Evolutionary conservation across 2,797 vertebrate genomes (phyloP), one percentile per base, ranked within the genome.

Genomic region (Psittacula derbiana): DNA sequence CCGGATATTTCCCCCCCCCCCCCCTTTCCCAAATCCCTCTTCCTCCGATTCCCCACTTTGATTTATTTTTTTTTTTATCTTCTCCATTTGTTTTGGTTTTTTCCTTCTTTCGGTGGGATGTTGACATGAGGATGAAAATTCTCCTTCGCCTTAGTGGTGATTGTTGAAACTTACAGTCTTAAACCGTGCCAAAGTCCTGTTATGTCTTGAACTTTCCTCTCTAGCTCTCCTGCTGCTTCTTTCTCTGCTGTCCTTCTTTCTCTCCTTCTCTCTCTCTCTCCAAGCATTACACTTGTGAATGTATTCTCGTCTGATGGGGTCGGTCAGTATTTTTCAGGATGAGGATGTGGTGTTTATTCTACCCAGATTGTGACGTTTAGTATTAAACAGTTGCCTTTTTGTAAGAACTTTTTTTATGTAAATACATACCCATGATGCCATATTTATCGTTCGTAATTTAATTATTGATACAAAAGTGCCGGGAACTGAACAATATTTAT

Each of bases 361-460:
- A 98, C 98, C 98, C 98, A 98, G 98, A 99, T 99, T 99, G 99
- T 99, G 99, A 99, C 97, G 98, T 99, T 99, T 98, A 99, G 99
- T 99, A 99, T 98, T 58, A 58, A 97, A 98, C 98, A 98, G 98
- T 99, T 99, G 99, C 99, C 99, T 99, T 99, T 97, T 99, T 99
- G 99, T 99, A 99, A 99, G 98, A 99, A 99, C 98, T 98, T 98
- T 88, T 98, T 98, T 99, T 99, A 58, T 58, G 99, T 99, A 99
- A 99, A 99, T 99, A 99, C 99, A 99, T 99, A 99, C 99, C 99
- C 99, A 99, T 98, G 98, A 99, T 99, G 99, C 99, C 99, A 99
- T 99, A 99, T 99, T 99, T 99, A 99, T 99, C 99, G 96, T 99
- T 99, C 99, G 99, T 99, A 99, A 99, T 99, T 99, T 99, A 99